These are phyloP conservation scores for Canis aureus DNA, from an alignment of 2,113 vertebrate genomes.

Conservation along the genomic window DNA sequence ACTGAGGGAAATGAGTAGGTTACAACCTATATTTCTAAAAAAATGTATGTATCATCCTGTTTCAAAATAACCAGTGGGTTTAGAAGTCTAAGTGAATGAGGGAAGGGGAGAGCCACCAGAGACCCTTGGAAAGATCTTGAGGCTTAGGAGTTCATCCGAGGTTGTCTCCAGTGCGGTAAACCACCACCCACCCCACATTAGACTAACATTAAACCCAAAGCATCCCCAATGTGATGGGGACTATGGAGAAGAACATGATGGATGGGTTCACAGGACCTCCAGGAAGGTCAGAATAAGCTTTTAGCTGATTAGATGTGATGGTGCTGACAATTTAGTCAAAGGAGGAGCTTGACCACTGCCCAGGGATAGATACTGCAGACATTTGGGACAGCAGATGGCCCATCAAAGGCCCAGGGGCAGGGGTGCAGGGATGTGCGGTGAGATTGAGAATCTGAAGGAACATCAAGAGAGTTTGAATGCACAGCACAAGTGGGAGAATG, in stretches of 20 bases:
- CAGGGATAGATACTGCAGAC: background rate
- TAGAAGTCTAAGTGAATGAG: background rate
- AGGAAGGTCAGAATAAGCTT: background rate
- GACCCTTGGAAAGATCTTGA: background rate
- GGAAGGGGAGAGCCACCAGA: background rate
- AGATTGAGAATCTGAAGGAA: background rate
- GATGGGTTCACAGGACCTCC: no score
- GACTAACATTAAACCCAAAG: no score
- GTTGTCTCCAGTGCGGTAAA: no score
- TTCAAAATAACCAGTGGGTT: background rate
- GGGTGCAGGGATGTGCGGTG: rapidly evolving
- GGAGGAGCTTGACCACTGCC: no score
- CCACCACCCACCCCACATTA: background rate
- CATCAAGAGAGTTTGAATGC: background rate
- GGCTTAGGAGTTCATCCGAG: background rate
- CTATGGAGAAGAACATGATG: background rate
- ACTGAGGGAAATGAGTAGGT: background rate
- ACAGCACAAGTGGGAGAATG: background rate
- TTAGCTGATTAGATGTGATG: background rate
- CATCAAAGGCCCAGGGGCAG: background rate
- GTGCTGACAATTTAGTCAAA: background rate
- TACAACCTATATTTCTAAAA: background rate
- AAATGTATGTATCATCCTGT: background rate
- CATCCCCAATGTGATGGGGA: background rate
- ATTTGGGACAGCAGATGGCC: background rate